Evolutionary conservation across 2,888 invertebrate species (phyloP), one percentile per base, ranked within the genome.

Genomic region (Acanthosepion pharaonis): DNA sequence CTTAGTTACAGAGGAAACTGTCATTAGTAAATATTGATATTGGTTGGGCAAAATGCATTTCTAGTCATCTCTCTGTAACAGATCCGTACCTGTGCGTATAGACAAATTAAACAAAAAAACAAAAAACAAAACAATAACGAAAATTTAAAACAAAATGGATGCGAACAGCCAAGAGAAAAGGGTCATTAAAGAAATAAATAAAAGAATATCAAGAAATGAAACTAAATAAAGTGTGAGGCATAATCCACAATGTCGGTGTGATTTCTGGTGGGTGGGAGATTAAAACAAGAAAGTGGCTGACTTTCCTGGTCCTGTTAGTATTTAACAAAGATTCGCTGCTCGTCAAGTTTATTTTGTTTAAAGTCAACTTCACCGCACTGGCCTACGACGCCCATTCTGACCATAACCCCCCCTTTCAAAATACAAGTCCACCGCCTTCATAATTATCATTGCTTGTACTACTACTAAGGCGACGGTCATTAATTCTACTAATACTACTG

Each of bases 331-430:
- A 78, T 78, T 78, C 78, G n/a, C n/a, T 15, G 11, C n/a, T 33
- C n/a, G 78, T 33, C 78, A 78, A n/a, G 78, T 78, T 78, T 78
- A 78, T 78, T 78, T 78, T 78, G 78, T 78, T 78, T 78, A 78
- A 78, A 78, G 78, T 78, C 78, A 78, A n/a, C 78, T 11, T 18
- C 78, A n/a, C 11, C 78, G 78, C 78, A 78, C n/a, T 78, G 78
- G 78, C 33, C 78, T 33, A 78, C 78, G 78, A 78, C 78, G 78
- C 78, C 78, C 78, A 78, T 78, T 78, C n/a, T 78, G n/a, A n/a
- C n/a, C n/a, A 18, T 78, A 78, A 78, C 78, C 78, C 15, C 15
- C 78, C 2, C n/a, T 33, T 78, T n/a, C 78, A n/a, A 78, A 78
- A 78, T 23, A 78, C 78, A 78, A n/a, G 5, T 11, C 23, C n/a